Conservation (phyloP, 2,113 vertebrate genomes). For the Rallus limicola region DNA sequence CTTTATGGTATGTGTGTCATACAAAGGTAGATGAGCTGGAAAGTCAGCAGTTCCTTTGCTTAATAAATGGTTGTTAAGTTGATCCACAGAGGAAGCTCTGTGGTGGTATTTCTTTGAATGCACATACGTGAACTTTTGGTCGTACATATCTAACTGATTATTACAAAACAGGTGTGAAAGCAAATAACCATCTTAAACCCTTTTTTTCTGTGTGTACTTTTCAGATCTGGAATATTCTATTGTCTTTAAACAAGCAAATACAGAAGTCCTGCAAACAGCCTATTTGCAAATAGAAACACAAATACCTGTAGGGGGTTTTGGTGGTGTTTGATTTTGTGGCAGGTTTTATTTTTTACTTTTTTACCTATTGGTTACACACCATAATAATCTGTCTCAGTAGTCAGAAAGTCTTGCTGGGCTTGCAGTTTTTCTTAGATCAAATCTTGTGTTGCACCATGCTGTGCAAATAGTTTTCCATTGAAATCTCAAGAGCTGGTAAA, state of each 20-base stretch:
- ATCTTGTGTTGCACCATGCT: not conserved
- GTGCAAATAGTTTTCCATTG: not conserved
- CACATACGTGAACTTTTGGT: not conserved
- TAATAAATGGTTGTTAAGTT: not conserved
- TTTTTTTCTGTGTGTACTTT: not conserved
- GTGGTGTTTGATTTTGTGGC: too few species aligned
- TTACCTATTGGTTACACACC: not conserved
- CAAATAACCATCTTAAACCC: not conserved
- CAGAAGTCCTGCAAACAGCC: not conserved
- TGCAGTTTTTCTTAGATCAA: not conserved
- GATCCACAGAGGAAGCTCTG: not conserved
- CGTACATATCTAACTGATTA: not conserved
- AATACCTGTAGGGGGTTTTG: not conserved
- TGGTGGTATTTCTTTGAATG: not conserved
- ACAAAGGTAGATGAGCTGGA: not conserved
- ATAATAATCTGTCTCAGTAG: not conserved
- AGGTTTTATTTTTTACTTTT: not conserved
- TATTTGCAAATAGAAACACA: not conserved
- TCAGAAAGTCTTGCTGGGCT: not conserved
- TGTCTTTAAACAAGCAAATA: not conserved
- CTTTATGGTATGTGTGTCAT: not conserved
- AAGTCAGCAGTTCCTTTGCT: not conserved
- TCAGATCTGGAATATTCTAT: not conserved
- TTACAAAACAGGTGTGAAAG: not conserved
- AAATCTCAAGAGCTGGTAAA: not conserved